Conservation (phyloP, 2,888 invertebrate genomes). For the Uloborus plumipes region DNA sequence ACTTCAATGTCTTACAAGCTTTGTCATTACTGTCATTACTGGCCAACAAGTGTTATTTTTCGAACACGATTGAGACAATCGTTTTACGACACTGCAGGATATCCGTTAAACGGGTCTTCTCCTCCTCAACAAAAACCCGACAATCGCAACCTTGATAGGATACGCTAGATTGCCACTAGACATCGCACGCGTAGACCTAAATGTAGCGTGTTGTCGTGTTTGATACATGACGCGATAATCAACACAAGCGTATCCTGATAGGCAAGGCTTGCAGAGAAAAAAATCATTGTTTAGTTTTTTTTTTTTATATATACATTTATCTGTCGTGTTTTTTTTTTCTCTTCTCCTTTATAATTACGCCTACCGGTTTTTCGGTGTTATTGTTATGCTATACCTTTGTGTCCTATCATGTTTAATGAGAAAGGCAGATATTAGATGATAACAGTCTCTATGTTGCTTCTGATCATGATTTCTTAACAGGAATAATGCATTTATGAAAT, state of each 20-base stretch:
- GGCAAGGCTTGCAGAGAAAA: too few relatives aligned
- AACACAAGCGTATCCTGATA: conserved; percentile 7
- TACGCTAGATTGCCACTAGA: conserved; percentile 34
- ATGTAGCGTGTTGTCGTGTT: conserved; percentile 43
- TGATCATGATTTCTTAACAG: background rate
- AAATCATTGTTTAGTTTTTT: too few relatives aligned
- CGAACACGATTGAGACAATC: conserved; percentile 32
- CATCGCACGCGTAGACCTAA: conserved; percentile 36
- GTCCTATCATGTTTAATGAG: conserved; percentile 24
- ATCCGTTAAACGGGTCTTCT: conserved; percentile 38
- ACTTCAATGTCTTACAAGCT: too few relatives aligned
- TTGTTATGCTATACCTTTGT: too few relatives aligned
- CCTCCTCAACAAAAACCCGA: conserved; percentile 1
- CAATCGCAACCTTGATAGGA: conserved; percentile 37
- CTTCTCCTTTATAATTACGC: too few relatives aligned
- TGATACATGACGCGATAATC: conserved; percentile 39
- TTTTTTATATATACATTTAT: too few relatives aligned
- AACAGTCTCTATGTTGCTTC: conserved; percentile 24
- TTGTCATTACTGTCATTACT: conserved; percentile 33
- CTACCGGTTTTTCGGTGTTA: too few relatives aligned
- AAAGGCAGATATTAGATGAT: conserved; percentile 42
- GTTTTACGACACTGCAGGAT: conserved; percentile 35
- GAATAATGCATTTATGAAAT: too few relatives aligned
- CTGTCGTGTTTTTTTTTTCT: too few relatives aligned
- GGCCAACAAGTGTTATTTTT: conserved; percentile 22